Evolutionary conservation across 2,797 vertebrate species (phyloP).

Genomic region (Lepidocolaptes lacrymiger): DNA sequence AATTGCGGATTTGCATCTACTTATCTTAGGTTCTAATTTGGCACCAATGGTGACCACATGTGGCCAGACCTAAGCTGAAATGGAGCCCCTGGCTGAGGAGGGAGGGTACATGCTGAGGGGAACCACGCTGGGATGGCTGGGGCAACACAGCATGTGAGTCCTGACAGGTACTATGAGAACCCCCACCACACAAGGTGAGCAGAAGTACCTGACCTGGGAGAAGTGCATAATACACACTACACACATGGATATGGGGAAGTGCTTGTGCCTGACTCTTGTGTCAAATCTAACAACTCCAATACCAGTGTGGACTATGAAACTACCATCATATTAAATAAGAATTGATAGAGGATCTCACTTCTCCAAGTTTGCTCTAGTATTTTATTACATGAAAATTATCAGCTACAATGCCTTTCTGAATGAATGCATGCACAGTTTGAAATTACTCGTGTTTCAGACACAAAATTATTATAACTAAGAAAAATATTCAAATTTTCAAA

Average conservation of each 20-base stretch:
- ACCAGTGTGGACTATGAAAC: neutral
- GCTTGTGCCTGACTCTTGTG: rapidly evolving
- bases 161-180: neutral
- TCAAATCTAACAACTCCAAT: neutral
- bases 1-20: neutral
- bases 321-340: neutral
- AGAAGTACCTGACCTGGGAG: neutral
- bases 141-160: neutral
- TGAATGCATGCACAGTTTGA: neutral
- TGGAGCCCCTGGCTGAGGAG: neutral
- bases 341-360: neutral
- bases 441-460: neutral
- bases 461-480: neutral
- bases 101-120: rapidly evolving
- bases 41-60: rapidly evolving
- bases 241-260: neutral
- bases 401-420: neutral
- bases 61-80: neutral
- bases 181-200: neutral
- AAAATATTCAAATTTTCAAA: neutral
- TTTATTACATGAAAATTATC: neutral
- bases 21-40: neutral
- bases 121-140: neutral
- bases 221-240: neutral
- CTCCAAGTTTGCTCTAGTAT: neutral